A percentile compares a stretch with the other conserved stretches of the same genome.
Evolutionary conservation across 2,888 invertebrate genomes (phyloP).

Genomic region (Xanthostigma xanthostigma): DNA sequence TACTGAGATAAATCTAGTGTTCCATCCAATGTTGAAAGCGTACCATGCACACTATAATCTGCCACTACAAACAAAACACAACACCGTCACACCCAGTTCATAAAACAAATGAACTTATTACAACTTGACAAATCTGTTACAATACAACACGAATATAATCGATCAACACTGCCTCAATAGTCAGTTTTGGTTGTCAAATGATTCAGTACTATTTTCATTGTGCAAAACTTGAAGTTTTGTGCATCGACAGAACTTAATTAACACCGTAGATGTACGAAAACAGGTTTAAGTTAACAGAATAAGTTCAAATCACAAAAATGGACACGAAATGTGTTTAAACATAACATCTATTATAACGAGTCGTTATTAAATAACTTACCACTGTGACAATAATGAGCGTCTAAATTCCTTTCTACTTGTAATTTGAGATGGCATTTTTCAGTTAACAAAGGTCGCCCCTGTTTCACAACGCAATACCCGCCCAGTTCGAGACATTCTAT

Average conservation of each 20-base stretch:
- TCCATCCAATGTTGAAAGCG: constrained; percentile 70
- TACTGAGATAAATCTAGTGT: constrained; percentile 74
- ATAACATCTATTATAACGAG: no score
- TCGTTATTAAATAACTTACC: constrained; percentile 14
- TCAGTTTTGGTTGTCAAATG: no score
- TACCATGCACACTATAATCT: constrained; percentile 73
- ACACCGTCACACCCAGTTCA: no score
- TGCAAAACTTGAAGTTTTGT: no score
- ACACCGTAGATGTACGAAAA: no score
- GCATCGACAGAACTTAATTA: no score
- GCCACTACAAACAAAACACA: constrained; percentile 36
- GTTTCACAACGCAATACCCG: constrained; percentile 33
- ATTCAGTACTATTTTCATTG: no score
- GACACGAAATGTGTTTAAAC: no score
- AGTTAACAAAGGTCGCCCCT: constrained; percentile 56
- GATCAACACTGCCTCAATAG: no score
- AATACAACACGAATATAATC: no score
- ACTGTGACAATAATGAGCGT: constrained; percentile 31
- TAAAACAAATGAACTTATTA: not conserved
- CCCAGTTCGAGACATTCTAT: constrained; percentile 25
- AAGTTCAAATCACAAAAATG: not conserved
- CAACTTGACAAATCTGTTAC: not conserved
- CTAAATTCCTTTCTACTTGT: constrained; percentile 69
- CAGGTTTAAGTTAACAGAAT: not conserved
- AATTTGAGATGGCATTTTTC: constrained; percentile 70